Base-by-base conservation (phyloP, 2,888 invertebrate species). In the Panopea generosa region DNA sequence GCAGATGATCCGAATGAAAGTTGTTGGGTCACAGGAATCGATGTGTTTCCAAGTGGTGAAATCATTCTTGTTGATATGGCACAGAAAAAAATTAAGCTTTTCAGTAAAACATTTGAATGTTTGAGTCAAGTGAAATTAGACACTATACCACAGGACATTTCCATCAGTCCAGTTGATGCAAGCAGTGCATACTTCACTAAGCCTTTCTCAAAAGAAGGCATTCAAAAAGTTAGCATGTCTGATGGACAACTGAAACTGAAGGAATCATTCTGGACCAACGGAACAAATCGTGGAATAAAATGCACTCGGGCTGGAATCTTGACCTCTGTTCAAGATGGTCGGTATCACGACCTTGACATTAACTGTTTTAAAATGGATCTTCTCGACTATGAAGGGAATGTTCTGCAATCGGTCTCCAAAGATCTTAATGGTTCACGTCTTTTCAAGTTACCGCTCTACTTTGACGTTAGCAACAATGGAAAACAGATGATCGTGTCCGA, bases 21-120 rank as follows among this genome's bases (percentile, higher is more conserved):
- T 7, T 76, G 73, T 38, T 80, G 80, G 80, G 63, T 80, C 22
- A 80, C 80, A 11, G 80, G 80, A n/a, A 80, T 80, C 20, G 60
- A 68, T 60, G 73, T 72, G 3, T 80, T 77, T 50, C 76, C 73
- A 9, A 80, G 73, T 56, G 76, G 74, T 45, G 75, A 80, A 49
- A 60, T 77, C 0, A 60, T 80, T 22, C 61, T 80, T 55, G 73
- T 74, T 24, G 80, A 80, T 52, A 80, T 80, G 70, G 66, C 67
- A 0, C 76, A 80, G 43, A 70, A 70, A 33, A 80, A 80, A 47
- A 72, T 80, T 9, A 80, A 80, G 68, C 74, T 80, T 29, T 77
- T 76, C 26, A 69, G 53, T 38, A 72, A 65, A 40, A 60, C 61
- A 29, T 68, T 77, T 56, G 69, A 77, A 50, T 62, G 57, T 47